phyloP scores from a whole-genome alignment of 2,113 vertebrate species.

The Elephantulus edwardii region DNA sequence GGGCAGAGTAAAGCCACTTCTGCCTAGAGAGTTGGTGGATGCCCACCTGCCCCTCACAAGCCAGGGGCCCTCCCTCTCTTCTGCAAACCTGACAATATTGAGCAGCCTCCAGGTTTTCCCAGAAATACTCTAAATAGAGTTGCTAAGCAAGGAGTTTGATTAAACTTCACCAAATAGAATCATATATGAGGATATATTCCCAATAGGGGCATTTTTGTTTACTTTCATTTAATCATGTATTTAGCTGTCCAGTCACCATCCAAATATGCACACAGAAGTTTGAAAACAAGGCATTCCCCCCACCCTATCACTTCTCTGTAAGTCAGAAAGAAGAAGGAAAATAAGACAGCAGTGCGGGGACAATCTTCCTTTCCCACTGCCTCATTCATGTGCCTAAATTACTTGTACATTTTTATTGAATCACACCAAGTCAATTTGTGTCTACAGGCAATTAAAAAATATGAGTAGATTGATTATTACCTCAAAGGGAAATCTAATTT shows the following conservation, averaged over 20 bases:
- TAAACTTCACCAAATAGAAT: not conserved
- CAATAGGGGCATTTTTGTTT: not conserved
- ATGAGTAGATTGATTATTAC: slow-evolving; percentile 2
- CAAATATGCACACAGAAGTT: not conserved
- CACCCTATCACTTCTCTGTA: slow-evolving; percentile 23
- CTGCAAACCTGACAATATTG: not conserved
- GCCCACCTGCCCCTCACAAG: not conserved
- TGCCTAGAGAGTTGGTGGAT: not conserved
- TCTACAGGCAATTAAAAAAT: slow-evolving; percentile 38
- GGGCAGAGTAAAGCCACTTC: not conserved
- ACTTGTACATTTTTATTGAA: slow-evolving; percentile 38
- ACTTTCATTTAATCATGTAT: not conserved
- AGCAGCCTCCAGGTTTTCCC: not conserved
- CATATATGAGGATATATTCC: not conserved
- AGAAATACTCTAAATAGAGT: not conserved
- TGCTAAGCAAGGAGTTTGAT: not conserved
- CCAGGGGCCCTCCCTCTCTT: not conserved
- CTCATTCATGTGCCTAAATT: slow-evolving; percentile 40
- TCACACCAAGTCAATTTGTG: slow-evolving; percentile 55
- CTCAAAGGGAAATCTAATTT: slow-evolving; percentile 70
- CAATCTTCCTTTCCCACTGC: not conserved
- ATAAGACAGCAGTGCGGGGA: not conserved
- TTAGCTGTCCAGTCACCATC: not conserved
- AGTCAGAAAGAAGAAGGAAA: not conserved
- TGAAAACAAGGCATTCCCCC: slow-evolving; percentile 13